Percentiles rank a stretch among this genome's conserved stretches.
Conservation (phyloP, 2,888 invertebrate genomes). For the Agrochola circellaris region DNA sequence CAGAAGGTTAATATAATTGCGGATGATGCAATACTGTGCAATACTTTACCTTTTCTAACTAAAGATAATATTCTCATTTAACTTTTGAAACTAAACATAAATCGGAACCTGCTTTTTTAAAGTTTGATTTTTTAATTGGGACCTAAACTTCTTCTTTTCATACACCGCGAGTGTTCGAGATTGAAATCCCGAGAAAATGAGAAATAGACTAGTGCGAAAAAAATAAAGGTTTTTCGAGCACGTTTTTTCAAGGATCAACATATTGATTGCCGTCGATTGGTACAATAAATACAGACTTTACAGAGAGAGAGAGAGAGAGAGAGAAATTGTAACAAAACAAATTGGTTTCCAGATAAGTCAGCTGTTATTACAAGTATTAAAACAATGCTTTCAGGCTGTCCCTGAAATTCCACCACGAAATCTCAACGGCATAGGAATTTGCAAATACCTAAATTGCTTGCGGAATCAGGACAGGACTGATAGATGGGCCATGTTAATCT, state of each 20-base stretch:
- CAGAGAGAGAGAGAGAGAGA: no score
- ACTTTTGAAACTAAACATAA: conserved; percentile 12
- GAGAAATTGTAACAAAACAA: background rate
- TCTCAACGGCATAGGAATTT: background rate
- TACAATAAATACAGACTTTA: background rate
- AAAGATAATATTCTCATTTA: conserved; percentile 28
- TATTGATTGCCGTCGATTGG: background rate
- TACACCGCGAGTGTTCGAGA: background rate
- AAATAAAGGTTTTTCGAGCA: background rate
- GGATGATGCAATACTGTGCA: conserved; percentile 67
- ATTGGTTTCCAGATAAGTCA: background rate
- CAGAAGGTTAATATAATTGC: conserved; percentile 50
- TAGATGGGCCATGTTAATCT: background rate
- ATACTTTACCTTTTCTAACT: conserved; percentile 52
- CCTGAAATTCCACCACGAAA: background rate
- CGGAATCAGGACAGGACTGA: background rate
- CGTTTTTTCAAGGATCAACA: background rate
- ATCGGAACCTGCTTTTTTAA: background rate
- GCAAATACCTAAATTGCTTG: background rate
- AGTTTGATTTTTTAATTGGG: background rate
- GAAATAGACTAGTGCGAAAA: background rate
- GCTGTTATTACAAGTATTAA: background rate
- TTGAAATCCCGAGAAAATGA: background rate
- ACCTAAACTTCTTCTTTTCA: background rate
- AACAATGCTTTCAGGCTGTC: background rate